Percentiles rank a stretch among this genome's conserved stretches.
Conservation (phyloP, 2,113 vertebrate species). For the Heterochromis multidens region DNA sequence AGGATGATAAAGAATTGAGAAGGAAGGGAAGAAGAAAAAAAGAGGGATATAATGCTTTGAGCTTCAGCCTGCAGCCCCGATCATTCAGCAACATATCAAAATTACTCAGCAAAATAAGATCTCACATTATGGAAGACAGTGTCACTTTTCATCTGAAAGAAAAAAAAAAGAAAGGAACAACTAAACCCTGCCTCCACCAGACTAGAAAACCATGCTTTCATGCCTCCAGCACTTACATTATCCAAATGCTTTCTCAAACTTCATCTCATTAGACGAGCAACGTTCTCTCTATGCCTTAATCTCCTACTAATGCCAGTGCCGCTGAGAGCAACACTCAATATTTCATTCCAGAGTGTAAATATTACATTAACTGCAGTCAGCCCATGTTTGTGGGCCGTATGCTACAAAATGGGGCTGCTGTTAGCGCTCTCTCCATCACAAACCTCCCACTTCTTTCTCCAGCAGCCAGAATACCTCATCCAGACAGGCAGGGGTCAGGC, state of each 20-base stretch:
- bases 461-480: conserved; percentile 23
- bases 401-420: conserved; percentile 33
- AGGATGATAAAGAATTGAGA: conserved; percentile 29
- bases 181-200: neutral
- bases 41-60: conserved; percentile 1
- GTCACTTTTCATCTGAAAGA: neutral
- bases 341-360: conserved; percentile 72
- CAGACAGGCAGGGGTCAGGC: conserved; percentile 40
- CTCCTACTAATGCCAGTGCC: conserved; percentile 47
- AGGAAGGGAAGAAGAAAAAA: neutral
- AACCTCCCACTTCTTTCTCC: conserved; percentile 14
- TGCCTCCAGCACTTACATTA: neutral
- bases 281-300: conserved; percentile 15
- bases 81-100: conserved; percentile 14
- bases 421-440: conserved; percentile 21
- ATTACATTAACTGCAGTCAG: conserved; percentile 66
- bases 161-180: neutral
- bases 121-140: neutral
- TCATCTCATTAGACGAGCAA: conserved; percentile 43
- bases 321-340: conserved; percentile 67
- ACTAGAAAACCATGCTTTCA: neutral
- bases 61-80: neutral
- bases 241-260: conserved; percentile 12
- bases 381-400: conserved; percentile 13
- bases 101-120: neutral